These are phyloP conservation scores for Ctenodactylus gundi DNA, from an alignment of 2,113 vertebrate genomes.

Conservation along the genomic window DNA sequence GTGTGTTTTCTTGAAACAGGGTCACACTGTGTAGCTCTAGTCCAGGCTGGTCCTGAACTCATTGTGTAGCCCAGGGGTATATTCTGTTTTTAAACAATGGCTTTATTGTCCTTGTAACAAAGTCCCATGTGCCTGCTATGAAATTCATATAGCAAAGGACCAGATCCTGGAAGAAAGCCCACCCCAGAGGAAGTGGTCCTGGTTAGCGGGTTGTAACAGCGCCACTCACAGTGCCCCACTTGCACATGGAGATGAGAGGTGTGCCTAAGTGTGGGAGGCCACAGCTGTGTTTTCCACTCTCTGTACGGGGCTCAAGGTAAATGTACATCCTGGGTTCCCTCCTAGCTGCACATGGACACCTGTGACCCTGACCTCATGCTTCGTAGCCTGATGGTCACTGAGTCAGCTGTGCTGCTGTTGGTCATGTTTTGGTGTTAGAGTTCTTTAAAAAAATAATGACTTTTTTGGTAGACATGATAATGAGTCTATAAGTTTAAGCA, in stretches of 20 bases:
- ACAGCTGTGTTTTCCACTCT: neutral
- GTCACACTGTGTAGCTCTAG: too few species aligned
- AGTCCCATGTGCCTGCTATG: neutral
- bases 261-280: rapidly evolving
- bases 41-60: too few species aligned
- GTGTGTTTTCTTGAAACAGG: too few species aligned
- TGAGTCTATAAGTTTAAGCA: neutral
- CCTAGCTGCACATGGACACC: neutral
- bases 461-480: neutral
- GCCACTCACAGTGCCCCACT: rapidly evolving
- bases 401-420: neutral
- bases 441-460: neutral
- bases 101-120: neutral
- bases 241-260: rapidly evolving
- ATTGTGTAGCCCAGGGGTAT: too few species aligned
- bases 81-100: neutral
- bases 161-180: neutral
- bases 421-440: neutral
- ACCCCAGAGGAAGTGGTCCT: neutral
- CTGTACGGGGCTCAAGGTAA: neutral
- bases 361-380: rapidly evolving
- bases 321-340: neutral
- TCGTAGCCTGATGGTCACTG: neutral
- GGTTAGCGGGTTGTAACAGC: neutral
- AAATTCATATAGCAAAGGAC: neutral